Conservation (phyloP, 1,140 invertebrate species). For the Teleopsis dalmanni region DNA sequence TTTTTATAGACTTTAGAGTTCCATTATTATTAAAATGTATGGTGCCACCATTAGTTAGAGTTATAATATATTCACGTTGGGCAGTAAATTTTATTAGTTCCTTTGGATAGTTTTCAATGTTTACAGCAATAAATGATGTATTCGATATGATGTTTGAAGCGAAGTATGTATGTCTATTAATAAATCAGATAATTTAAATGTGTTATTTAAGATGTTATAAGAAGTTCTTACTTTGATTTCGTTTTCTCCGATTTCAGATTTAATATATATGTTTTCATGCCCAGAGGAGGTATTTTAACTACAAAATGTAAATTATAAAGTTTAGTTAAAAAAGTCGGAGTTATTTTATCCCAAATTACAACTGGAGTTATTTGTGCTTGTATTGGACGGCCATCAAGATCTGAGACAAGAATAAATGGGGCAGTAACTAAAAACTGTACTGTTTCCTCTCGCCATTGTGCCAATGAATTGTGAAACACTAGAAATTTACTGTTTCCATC, state of each 20-base stretch:
- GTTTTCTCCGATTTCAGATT: slow-evolving; percentile 20
- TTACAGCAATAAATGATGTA: slow-evolving; percentile 28
- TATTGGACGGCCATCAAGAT: slow-evolving; percentile 31
- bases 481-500: slow-evolving; percentile 49
- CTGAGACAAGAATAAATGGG: slow-evolving; percentile 49
- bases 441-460: slow-evolving; percentile 48
- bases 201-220: neutral
- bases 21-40: slow-evolving; percentile 61
- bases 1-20: slow-evolving; percentile 55
- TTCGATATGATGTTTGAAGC: slow-evolving; percentile 50
- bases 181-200: neutral
- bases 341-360: slow-evolving; percentile 37
- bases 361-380: slow-evolving; percentile 36
- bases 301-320: slow-evolving; percentile 37
- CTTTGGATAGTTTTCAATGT: slow-evolving; percentile 34
- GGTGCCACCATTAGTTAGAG: slow-evolving; percentile 39
- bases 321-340: slow-evolving; percentile 38
- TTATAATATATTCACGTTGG: slow-evolving; percentile 30
- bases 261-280: slow-evolving; percentile 31
- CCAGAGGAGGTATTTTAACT: slow-evolving; percentile 37
- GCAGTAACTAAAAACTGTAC: slow-evolving; percentile 50
- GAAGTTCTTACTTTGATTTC: neutral
- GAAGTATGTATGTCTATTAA: slow-evolving; percentile 48
- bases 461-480: slow-evolving; percentile 50
- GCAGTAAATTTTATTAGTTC: slow-evolving; percentile 36